Evolutionary conservation across 2,113 vertebrate genomes (phyloP).

Genomic region (Dolichotis patagonum): DNA sequence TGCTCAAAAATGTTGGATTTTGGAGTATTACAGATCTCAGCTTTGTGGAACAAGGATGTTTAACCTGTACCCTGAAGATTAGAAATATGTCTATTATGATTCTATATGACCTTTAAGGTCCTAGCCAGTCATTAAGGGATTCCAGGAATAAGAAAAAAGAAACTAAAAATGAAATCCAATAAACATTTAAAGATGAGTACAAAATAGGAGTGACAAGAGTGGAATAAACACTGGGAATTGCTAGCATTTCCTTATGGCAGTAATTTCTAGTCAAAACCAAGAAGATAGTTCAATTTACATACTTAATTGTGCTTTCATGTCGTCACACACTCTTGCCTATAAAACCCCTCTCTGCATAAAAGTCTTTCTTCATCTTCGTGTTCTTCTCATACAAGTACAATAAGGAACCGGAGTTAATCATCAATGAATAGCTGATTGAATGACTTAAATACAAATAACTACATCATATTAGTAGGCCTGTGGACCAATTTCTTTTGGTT

Average conservation of each 20-base stretch:
- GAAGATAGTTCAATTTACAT: not conserved
- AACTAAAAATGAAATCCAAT: not conserved
- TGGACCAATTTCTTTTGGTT: not conserved
- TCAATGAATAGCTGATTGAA: not conserved
- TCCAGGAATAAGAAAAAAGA: not conserved
- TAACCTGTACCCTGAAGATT: not conserved
- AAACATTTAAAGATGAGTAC: not conserved
- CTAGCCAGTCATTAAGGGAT: not conserved
- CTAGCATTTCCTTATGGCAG: slow-evolving; percentile 10
- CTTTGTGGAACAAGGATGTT: not conserved
- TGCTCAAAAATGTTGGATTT: not conserved
- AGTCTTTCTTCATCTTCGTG: not conserved
- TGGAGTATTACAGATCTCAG: not conserved
- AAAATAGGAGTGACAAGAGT: not conserved
- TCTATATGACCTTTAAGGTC: not conserved
- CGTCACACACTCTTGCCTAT: not conserved
- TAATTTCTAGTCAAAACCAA: not conserved
- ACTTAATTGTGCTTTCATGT: not conserved
- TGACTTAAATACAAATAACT: not conserved
- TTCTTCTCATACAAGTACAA: not conserved
- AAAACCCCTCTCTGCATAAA: not conserved
- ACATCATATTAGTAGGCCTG: not conserved
- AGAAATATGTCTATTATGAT: not conserved
- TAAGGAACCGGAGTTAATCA: not conserved
- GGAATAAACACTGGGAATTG: not conserved